Base-by-base conservation (phyloP, 2,888 invertebrate species). In the Brachyptera putata region DNA sequence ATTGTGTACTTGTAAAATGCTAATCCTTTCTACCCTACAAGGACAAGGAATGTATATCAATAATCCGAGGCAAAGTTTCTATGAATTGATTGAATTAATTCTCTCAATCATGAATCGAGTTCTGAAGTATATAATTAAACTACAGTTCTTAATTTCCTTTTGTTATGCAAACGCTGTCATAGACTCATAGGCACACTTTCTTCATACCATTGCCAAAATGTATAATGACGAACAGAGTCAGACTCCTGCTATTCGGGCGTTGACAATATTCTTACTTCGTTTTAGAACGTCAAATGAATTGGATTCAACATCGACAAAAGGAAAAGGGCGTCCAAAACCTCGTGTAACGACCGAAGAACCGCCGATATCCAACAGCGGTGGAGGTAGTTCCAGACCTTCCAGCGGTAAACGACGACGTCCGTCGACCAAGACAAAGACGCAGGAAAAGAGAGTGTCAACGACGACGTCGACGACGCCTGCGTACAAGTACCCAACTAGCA, bases 401-500 rank as follows among this genome's bases (percentile, higher is more conserved):
- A 58, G 67, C 68, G 58, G 69, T 70, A 61, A 68, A 48, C 37
- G 55, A 1, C 41, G 49, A 4, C 60, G 60, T n/a, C 60, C 57
- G 22, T 34, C 53, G 16, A 34, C 34, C 37, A 67, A 3, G 39
- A 67, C 67, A 34, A 53, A 62, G 24, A 30, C 63, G 1, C 56
- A 64, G 1, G 63, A 63, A 24, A 63, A 65, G 9, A 63, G 66
- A 1, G 60, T 66, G 11, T 66, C 67, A 1, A 61, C 67, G 3
- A 63, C 67, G 9, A 67, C 69, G 3, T 58, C 66, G 16, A 69
- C 69, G 13, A 69, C 69, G 2, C 68, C 69, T 4, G 67, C 67
- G 1, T 49, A 69, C 66, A 39, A 66, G 65, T 18, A 67, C 67
- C 30, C 67, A 64, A n/a, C 76, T 75, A 79, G 79, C 55, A 91